Conservation (phyloP, 2,797 vertebrate species). For the Sebastes dallii region DNA sequence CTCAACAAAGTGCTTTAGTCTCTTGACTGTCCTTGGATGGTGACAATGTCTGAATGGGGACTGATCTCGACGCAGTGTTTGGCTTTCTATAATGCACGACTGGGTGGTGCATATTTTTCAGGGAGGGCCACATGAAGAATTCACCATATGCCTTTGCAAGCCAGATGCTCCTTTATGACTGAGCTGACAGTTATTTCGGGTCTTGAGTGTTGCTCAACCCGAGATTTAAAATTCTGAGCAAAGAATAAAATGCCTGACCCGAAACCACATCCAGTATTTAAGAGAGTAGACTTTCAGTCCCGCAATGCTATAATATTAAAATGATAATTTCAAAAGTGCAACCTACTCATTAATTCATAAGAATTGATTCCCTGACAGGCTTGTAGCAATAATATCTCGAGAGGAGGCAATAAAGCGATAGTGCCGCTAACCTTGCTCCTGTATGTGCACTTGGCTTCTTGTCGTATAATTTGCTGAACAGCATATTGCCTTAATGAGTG, state of each 20-base stretch:
- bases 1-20: conserved; percentile 54
- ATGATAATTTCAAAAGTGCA: conserved; percentile 60
- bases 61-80: conserved; percentile 49
- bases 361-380: conserved; percentile 65
- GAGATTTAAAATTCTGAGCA: conserved; percentile 37
- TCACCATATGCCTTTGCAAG: conserved; percentile 15
- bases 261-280: conserved; percentile 48
- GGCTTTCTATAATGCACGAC: conserved; percentile 41
- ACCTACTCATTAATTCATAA: conserved; percentile 66
- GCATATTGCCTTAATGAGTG: conserved; percentile 37
- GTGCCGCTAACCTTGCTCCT: conserved; percentile 44
- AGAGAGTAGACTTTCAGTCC: conserved; percentile 19
- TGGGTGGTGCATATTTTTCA: conserved; percentile 33
- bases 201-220: conserved; percentile 24
- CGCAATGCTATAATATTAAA: conserved; percentile 57
- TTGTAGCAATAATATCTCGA: conserved; percentile 73
- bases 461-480: conserved; percentile 47
- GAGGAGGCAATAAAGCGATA: conserved; percentile 59
- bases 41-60: conserved; percentile 54
- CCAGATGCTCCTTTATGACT: conserved; percentile 40
- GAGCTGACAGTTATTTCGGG: conserved; percentile 27
- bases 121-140: conserved; percentile 48
- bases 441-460: conserved; percentile 24
- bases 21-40: conserved; percentile 49
- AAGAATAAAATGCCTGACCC: conserved; percentile 51